These are phyloP conservation scores for Anoncus sp. DNA, from an alignment of 2,888 invertebrate genomes.

Conservation along the genomic window DNA sequence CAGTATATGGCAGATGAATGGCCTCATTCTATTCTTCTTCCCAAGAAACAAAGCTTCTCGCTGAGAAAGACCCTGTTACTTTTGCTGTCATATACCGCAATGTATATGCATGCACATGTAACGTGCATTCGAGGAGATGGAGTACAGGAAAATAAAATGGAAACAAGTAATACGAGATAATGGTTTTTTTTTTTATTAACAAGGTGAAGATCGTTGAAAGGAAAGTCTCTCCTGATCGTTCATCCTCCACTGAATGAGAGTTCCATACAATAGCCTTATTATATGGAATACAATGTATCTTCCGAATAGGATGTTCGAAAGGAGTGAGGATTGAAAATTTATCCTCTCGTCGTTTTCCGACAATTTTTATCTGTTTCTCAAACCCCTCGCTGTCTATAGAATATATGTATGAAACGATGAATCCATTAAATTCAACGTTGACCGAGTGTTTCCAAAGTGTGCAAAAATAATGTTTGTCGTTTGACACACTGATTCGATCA, in stretches of 20 bases:
- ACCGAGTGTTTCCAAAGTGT: neutral
- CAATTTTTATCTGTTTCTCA: constrained; percentile 16
- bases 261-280: constrained; percentile 27
- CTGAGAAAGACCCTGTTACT: constrained; percentile 41
- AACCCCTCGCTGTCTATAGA: constrained; percentile 6
- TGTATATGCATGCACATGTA: neutral
- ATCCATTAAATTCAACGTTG: neutral
- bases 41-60: constrained; percentile 41
- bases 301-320: constrained; percentile 20
- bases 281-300: constrained; percentile 24
- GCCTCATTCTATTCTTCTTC: constrained; percentile 48
- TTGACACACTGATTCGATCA: neutral
- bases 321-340: constrained; percentile 28
- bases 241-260: constrained; percentile 19
- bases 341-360: constrained; percentile 21
- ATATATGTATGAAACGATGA: constrained; percentile 2
- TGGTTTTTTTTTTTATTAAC: constrained; percentile 30
- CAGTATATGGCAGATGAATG: constrained; percentile 44
- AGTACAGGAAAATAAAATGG: constrained; percentile 26
- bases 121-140: constrained; percentile 13
- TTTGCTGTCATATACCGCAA: constrained; percentile 27
- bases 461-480: neutral
- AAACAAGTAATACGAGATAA: constrained; percentile 38
- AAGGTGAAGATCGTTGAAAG: constrained; percentile 41
- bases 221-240: constrained; percentile 24